Evolutionary conservation across 2,113 vertebrate genomes (phyloP).

Genomic region (Ia io): DNA sequence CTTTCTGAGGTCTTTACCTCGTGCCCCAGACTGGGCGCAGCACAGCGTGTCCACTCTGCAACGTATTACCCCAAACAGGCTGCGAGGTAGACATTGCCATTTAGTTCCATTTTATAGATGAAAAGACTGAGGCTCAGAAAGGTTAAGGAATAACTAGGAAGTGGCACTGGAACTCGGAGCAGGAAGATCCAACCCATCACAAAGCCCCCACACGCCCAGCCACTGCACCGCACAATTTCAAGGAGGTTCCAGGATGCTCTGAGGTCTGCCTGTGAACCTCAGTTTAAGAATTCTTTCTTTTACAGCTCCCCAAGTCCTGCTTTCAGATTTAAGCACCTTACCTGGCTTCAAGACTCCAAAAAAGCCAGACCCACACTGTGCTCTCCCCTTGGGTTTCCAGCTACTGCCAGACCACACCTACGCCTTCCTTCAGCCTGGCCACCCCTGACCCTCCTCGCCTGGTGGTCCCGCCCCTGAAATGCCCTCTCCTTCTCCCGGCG

Average conservation of each 20-base stretch:
- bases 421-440: not conserved
- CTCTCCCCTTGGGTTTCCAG: not conserved
- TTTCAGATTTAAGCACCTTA: not conserved
- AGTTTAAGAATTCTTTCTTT: not conserved
- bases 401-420: not conserved
- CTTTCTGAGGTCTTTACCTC: not conserved
- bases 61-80: not conserved
- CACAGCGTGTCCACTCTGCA: rapidly evolving
- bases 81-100: not conserved
- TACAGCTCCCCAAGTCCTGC: not conserved
- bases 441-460: no score
- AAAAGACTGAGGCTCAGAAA: not conserved
- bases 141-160: not conserved
- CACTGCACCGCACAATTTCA: not conserved
- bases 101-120: not conserved
- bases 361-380: not conserved
- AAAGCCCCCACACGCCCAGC: not conserved
- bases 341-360: not conserved
- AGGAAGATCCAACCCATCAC: not conserved
- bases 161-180: not conserved
- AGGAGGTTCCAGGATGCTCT: not conserved
- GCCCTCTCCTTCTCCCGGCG: not conserved
- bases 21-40: rapidly evolving
- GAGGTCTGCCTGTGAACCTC: not conserved
- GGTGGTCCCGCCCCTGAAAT: not conserved